Evolutionary conservation across 2,797 vertebrate species (phyloP), one percentile per base, ranked within the genome.

Genomic region (Pelodytes ibericus): DNA sequence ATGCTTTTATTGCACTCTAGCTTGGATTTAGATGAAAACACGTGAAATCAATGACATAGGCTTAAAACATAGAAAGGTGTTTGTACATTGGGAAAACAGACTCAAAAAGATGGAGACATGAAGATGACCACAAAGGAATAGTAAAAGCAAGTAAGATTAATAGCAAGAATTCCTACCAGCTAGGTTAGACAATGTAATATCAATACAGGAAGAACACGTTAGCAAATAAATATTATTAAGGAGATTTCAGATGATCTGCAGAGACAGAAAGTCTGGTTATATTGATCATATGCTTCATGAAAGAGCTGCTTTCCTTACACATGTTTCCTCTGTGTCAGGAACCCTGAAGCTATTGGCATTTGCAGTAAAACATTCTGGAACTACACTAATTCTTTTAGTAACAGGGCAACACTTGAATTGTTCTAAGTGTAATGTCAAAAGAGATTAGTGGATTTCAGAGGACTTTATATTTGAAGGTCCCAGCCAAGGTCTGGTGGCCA

Each of bases 211-310:
- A 69, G 64, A 62, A n/a, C 64, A 79, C 33, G 22, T 58, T 68
- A 64, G 58, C 47, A 53, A 67, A 73, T 74, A 74, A 57, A 56
- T 69, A 69, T 69, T 79, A 65, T 49, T 73, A 41, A 56, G 64
- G 74, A 56, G 53, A 72, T 63, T 68, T 63, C 58, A 30, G 60
- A 62, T 47, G 71, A 61, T 63, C 39, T 69, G 58, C 36, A 69
- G 76, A 73, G 77, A 79, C 77, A 79, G 62, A 68, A 62, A 79
- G 71, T 79, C 71, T 79, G 57, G 63, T 20, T 44, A 27, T 69
- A 79, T 73, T 79, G 76, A 79, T 79, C 68, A 64, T 29, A 51
- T 53, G 39, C 56, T 51, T 66, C 20, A 68, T 30, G 56, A 63
- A 24, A 27, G 47, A 5, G 13, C 29, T 51, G 1, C 64, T 51